Evolutionary conservation across 2,797 vertebrate genomes (phyloP).

Genomic region (Uromys caudimaculatus): DNA sequence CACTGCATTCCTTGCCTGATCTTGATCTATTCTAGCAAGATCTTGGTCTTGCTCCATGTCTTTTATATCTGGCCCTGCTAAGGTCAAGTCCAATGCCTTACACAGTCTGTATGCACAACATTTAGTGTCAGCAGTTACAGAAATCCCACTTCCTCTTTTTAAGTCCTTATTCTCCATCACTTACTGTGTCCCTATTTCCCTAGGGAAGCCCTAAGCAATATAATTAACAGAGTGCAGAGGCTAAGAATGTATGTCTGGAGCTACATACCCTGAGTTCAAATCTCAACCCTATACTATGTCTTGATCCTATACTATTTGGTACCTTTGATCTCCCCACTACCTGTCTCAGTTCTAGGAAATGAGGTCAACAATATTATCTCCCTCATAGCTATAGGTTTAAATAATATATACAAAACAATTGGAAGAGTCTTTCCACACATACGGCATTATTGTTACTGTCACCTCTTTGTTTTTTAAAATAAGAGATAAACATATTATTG

Average conservation of each 20-base stretch:
- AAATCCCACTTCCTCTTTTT: background rate
- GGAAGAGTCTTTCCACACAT: background rate
- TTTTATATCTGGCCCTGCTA: background rate
- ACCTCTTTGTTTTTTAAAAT: background rate
- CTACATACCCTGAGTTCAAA: background rate
- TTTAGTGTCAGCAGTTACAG: background rate
- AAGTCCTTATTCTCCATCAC: background rate
- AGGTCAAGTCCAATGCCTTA: background rate
- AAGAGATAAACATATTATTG: background rate
- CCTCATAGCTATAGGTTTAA: background rate
- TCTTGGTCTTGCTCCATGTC: background rate
- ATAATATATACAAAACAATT: background rate
- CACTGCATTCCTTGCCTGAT: fast-evolving
- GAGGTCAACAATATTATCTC: background rate
- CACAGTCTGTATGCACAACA: background rate
- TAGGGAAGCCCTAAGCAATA: background rate
- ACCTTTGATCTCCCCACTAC: background rate
- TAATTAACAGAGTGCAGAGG: background rate
- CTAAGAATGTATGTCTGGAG: background rate
- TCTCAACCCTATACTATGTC: too few relatives aligned
- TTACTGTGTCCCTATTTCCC: background rate
- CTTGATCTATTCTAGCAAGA: background rate
- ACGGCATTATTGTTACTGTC: too few relatives aligned
- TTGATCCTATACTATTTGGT: too few relatives aligned
- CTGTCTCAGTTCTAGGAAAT: constrained; percentile 9